A percentile compares a stretch with the other conserved stretches of the same genome.
These are phyloP conservation scores for Chirona hameri DNA, from an alignment of 2,888 invertebrate genomes.

Conservation along the genomic window DNA sequence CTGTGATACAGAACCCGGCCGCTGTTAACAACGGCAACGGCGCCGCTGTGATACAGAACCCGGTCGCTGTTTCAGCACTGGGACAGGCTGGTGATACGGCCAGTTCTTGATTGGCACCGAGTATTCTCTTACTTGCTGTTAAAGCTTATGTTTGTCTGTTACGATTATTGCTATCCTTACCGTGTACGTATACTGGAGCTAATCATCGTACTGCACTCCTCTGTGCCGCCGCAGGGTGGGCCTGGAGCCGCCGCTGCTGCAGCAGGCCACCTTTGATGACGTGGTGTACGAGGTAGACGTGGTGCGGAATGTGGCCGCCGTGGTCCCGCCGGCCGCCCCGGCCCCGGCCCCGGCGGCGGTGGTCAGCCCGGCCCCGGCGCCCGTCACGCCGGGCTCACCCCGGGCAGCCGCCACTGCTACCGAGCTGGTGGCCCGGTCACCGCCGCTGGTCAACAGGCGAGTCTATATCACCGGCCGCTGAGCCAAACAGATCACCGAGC, in stretches of 20 bases:
- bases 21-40: too few relatives aligned
- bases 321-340: conserved; percentile 1
- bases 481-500: too few relatives aligned
- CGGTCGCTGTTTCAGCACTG: neutral
- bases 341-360: neutral
- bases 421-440: neutral
- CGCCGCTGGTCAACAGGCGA: conserved; percentile 6
- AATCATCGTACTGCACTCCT: neutral
- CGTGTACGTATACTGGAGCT: too few relatives aligned
- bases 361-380: neutral
- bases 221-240: conserved; percentile 53
- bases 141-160: too few relatives aligned
- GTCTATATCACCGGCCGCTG: neutral
- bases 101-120: too few relatives aligned
- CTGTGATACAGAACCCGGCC: too few relatives aligned
- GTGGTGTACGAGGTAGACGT: conserved; percentile 75
- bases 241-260: conserved; percentile 72
- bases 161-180: too few relatives aligned
- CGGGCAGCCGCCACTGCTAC: too few relatives aligned
- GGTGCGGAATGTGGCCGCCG: conserved; percentile 69
- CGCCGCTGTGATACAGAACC: neutral
- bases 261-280: conserved; percentile 83
- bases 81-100: neutral
- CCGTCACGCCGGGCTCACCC: neutral
- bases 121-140: too few relatives aligned